phyloP scores from a whole-genome alignment of 2,888 invertebrate genomes.

The Drosophila maculinotata region DNA sequence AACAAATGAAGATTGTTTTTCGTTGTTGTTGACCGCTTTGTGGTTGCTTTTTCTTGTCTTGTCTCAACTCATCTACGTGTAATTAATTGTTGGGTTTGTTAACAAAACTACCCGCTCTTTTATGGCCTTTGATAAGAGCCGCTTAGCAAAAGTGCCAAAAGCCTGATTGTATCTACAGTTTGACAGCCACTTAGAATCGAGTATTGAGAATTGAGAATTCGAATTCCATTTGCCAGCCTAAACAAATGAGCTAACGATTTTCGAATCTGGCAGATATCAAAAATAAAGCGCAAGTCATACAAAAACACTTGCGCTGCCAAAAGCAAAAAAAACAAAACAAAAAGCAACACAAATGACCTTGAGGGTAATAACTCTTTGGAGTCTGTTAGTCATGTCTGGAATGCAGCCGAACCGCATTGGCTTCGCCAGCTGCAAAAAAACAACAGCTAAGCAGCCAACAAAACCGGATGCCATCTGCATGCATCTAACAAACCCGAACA shows the following conservation, averaged over 20 bases:
- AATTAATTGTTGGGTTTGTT: conserved; percentile 49
- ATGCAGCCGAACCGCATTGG: conserved; percentile 76
- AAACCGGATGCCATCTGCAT: conserved; percentile 78
- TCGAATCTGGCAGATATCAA: neutral
- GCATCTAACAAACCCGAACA: conserved; percentile 49
- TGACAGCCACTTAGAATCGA: conserved; percentile 22
- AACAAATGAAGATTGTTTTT: conserved; percentile 47
- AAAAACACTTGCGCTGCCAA: conserved; percentile 28
- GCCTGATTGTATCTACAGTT: conserved; percentile 1
- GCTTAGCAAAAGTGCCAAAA: conserved; percentile 1
- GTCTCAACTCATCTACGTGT: conserved; percentile 10
- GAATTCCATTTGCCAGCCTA: conserved; percentile 4
- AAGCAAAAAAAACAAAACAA: conserved; percentile 25
- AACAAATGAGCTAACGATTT: conserved; percentile 27
- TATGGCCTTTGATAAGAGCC: conserved; percentile 20
- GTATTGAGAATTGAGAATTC: neutral
- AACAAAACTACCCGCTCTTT: neutral
- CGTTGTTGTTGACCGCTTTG: conserved; percentile 7
- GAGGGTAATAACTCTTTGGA: conserved; percentile 76
- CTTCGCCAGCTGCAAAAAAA: conserved; percentile 58
- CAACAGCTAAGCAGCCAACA: conserved; percentile 30
- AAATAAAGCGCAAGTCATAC: conserved; percentile 46
- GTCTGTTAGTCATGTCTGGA: conserved; percentile 74
- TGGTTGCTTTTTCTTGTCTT: conserved; percentile 2
- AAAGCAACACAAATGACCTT: conserved; percentile 66